Evolutionary conservation across 2,888 invertebrate species (phyloP), one percentile per base, ranked within the genome.

Genomic region (Hypomecis atomaria): DNA sequence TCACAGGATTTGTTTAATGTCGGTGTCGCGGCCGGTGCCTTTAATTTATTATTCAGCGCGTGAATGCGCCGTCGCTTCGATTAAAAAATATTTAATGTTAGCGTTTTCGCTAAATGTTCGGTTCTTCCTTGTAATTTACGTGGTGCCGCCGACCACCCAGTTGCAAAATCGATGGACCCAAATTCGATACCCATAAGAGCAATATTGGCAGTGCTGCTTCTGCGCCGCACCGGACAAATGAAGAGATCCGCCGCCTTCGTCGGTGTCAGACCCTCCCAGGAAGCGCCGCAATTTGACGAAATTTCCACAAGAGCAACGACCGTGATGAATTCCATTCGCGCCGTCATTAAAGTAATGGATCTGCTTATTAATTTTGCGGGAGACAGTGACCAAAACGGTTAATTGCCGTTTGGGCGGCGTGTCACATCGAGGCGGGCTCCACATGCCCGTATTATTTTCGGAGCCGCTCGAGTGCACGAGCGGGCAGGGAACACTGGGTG

Each of bases 31-130:
- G 75, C 73, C 75, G 76, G 78, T 77, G 77, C 75, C 79, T 82
- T 88, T 84, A 84, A 88, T 87, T 87, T 86, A 87, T 89, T 88
- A 88, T 90, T 85, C 86, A 71, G 71, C 82, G 84, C 85, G 83
- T 87, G 86, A 88, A 87, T 83, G 88, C 86, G 82, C 82, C 86
- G 86, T 73, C 81, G 83, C 77, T 78, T 86, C 83, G 79, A 84
- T 88, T 85, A 85, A 82, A 82, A 88, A 86, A 88, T 87, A 86
- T 87, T 88, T 85, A 86, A 90, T 88, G 88, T 90, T 91, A 88
- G 88, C 84, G 79, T 89, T 89, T 82, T 81, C 82, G 85, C 87
- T 89, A 90, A 89, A 90, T 86, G 87, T 85, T 88, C 86, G 86
- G 84, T 81, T 82, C 85, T 86, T 75, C 85, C 84, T 85, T 89